Evolutionary conservation across 1,140 invertebrate genomes (phyloP).

Genomic region (Centruroides sculpturatus): DNA sequence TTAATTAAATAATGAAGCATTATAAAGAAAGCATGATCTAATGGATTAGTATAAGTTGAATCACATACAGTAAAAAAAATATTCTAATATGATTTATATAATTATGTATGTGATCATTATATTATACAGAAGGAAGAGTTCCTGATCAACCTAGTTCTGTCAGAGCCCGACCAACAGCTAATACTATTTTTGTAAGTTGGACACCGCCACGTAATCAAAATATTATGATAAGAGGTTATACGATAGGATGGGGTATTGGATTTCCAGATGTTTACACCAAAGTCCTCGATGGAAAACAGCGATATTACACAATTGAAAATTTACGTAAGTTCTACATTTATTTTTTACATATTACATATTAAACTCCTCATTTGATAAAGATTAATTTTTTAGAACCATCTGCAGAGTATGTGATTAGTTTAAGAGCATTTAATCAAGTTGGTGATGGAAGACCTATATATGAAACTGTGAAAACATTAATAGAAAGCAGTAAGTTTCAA

Average conservation of each 20-base stretch:
- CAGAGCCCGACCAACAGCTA: constrained; percentile 54
- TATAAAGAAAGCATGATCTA: too few species aligned
- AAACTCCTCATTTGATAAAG: too few species aligned
- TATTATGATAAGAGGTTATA: constrained; percentile 79
- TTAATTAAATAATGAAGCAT: too few species aligned
- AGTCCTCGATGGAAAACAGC: constrained; percentile 61
- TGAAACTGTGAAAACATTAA: constrained; percentile 68
- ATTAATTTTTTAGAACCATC: constrained; percentile 46
- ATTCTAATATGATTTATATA: too few species aligned
- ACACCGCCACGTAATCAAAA: constrained; percentile 54
- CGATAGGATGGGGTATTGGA: constrained; percentile 86
- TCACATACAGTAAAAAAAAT: too few species aligned
- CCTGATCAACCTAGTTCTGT: constrained; percentile 67
- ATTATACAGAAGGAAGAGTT: constrained; percentile 49
- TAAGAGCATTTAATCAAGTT: constrained; percentile 77
- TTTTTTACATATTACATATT: too few species aligned
- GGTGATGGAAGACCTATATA: constrained; percentile 84
- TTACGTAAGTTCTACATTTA: constrained; percentile 32
- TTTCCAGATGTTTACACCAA: constrained; percentile 74
- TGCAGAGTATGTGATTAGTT: constrained; percentile 87
- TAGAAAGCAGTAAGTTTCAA: constrained; percentile 14
- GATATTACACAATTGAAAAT: constrained; percentile 63
- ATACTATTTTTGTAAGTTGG: constrained; percentile 76
- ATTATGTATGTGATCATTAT: too few species aligned
- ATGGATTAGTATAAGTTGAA: too few species aligned